These are phyloP conservation scores for Agapetus fuscipes DNA, from an alignment of 2,888 invertebrate genomes.

Conservation along the genomic window DNA sequence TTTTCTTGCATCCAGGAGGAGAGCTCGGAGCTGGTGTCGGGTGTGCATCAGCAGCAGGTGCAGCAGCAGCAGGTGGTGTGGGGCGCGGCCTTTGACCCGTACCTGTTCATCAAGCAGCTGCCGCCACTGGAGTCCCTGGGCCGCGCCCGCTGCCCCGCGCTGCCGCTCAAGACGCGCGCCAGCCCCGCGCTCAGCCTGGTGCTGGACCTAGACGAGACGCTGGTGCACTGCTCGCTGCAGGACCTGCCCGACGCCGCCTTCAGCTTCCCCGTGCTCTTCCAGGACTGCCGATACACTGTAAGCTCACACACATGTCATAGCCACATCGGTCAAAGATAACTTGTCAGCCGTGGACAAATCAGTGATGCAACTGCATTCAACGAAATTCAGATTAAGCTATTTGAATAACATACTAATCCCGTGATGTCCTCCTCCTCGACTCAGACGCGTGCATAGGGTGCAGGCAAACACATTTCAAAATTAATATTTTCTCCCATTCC, in stretches of 20 bases:
- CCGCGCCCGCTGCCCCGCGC: slow-evolving; percentile 57
- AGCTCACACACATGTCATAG: too few species aligned
- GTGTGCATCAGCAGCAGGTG: background rate
- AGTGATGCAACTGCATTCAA: too few species aligned
- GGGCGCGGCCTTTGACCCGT: slow-evolving; percentile 78
- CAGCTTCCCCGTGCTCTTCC: slow-evolving; percentile 86
- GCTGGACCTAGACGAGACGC: slow-evolving; percentile 73
- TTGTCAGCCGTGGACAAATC: too few species aligned
- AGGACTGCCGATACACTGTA: slow-evolving; percentile 82
- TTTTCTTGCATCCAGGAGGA: slow-evolving; percentile 37
- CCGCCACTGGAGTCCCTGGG: slow-evolving; percentile 40
- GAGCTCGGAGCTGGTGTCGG: slow-evolving; percentile 24
- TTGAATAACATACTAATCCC: too few species aligned
- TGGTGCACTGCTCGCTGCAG: slow-evolving; percentile 90
- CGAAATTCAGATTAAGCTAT: too few species aligned
- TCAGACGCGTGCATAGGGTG: too few species aligned
- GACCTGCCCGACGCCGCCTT: slow-evolving; percentile 88
- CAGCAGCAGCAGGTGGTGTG: slow-evolving; percentile 35
- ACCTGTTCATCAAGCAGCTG: slow-evolving; percentile 79
- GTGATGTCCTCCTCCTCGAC: too few species aligned
- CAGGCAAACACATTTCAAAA: too few species aligned
- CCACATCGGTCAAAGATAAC: too few species aligned
- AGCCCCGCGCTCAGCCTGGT: slow-evolving; percentile 86
- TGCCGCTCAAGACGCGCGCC: slow-evolving; percentile 85
- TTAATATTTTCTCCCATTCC: too few species aligned